phyloP scores from a whole-genome alignment of 2,888 invertebrate species.

The Stenichneumon culpator region DNA sequence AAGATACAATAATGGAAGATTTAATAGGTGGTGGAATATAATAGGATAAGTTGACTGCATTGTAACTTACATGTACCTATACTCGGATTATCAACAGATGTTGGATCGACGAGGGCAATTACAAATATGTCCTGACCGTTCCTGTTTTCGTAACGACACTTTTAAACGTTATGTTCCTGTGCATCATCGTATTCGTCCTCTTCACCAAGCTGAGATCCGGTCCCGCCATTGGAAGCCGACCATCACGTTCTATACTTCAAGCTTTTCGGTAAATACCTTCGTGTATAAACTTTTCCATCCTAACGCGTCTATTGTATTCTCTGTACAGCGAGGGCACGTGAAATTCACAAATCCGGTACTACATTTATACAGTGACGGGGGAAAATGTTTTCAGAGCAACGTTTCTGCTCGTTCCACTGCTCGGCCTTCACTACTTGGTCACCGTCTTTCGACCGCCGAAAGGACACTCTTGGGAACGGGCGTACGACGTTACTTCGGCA shows the following conservation, averaged over 20 bases:
- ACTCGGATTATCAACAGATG: slow-evolving; percentile 86
- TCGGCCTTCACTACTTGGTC: slow-evolving; percentile 96
- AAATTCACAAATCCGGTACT: not conserved
- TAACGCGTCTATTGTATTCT: not conserved
- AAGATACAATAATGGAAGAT: not conserved
- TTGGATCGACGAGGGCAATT: slow-evolving; percentile 92
- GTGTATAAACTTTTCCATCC: not conserved
- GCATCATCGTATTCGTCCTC: slow-evolving; percentile 95
- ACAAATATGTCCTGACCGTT: slow-evolving; percentile 91
- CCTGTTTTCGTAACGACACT: slow-evolving; percentile 93
- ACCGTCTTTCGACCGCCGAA: slow-evolving; percentile 93
- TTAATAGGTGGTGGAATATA: not conserved
- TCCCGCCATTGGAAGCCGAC: slow-evolving; percentile 88
- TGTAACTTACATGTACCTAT: not conserved
- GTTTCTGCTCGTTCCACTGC: slow-evolving; percentile 94
- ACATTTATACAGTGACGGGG: not conserved
- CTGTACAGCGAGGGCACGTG: not conserved
- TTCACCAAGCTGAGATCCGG: slow-evolving; percentile 93
- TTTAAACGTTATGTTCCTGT: slow-evolving; percentile 93
- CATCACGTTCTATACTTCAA: slow-evolving; percentile 91
- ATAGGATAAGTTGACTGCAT: not conserved
- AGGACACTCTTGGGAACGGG: slow-evolving; percentile 90
- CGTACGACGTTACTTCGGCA: slow-evolving; percentile 94
- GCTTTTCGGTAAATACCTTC: slow-evolving; percentile 88
- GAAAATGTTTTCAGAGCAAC: slow-evolving; percentile 89